phyloP scores from a whole-genome alignment of 1,140 invertebrate genomes.

The Drosophila neocordata region DNA sequence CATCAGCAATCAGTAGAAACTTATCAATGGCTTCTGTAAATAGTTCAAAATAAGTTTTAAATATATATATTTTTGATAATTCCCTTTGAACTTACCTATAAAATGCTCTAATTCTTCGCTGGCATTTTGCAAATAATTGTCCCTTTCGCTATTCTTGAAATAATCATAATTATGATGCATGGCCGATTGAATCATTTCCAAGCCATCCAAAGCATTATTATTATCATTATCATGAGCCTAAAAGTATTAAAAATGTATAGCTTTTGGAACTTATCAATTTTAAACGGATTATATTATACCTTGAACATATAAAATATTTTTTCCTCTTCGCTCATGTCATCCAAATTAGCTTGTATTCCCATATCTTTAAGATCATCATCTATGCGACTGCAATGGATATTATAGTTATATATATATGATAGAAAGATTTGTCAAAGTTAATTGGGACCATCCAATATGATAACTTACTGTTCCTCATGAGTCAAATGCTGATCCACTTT shows the following conservation, averaged over 20 bases:
- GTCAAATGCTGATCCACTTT: slow-evolving; percentile 86
- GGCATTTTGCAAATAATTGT: slow-evolving; percentile 69
- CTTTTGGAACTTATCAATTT: too few species aligned
- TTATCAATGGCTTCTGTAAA: slow-evolving; percentile 89
- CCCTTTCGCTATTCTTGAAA: slow-evolving; percentile 64
- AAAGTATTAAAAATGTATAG: background rate
- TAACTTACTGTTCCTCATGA: slow-evolving; percentile 87
- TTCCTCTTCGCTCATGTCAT: slow-evolving; percentile 87
- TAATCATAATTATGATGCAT: slow-evolving; percentile 83
- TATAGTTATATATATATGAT: too few species aligned
- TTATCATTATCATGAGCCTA: slow-evolving; percentile 87
- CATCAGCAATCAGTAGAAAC: slow-evolving; percentile 89
- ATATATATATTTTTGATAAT: background rate
- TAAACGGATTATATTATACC: slow-evolving; percentile 76
- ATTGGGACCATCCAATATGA: too few species aligned
- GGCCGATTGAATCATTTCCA: slow-evolving; percentile 88
- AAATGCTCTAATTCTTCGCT: slow-evolving; percentile 77
- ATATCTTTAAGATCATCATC: slow-evolving; percentile 75
- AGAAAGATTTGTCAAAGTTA: too few species aligned
- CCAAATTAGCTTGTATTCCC: slow-evolving; percentile 67
- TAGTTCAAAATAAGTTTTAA: background rate
- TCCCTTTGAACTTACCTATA: slow-evolving; percentile 53
- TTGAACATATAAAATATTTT: slow-evolving; percentile 87
- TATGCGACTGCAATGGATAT: slow-evolving; percentile 55
- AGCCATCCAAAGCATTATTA: slow-evolving; percentile 89